Evolutionary conservation across 2,113 vertebrate species (phyloP).

Genomic region (Myotis yumanensis): DNA sequence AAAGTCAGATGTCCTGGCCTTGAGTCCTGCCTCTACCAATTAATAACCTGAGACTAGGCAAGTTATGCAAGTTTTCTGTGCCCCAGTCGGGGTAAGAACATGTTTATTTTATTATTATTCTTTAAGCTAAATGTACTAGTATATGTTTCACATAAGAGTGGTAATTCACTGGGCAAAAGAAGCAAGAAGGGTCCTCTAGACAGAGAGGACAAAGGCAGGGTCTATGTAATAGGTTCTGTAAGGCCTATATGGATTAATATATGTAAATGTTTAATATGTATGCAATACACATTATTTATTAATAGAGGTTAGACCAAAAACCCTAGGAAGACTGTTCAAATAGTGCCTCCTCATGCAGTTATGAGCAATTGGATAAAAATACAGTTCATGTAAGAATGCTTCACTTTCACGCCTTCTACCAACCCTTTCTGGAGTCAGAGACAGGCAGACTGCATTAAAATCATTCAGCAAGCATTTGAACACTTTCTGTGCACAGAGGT

Average conservation of each 20-base stretch:
- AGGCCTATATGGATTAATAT: neutral
- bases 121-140: constrained; percentile 19
- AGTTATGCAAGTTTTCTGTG: neutral
- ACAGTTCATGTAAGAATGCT: neutral
- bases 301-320: neutral
- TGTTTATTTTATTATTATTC: neutral
- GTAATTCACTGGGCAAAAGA: neutral
- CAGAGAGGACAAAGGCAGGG: neutral
- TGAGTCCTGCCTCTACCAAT: neutral
- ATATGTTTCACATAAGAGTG: constrained; percentile 3
- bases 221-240: neutral
- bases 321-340: neutral
- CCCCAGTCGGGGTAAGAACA: neutral
- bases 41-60: neutral
- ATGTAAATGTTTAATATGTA: neutral
- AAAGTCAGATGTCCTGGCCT: neutral
- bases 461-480: neutral
- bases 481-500: neutral
- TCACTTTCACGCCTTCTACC: neutral
- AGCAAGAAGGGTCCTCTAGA: neutral
- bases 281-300: neutral
- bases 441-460: neutral
- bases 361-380: constrained; percentile 1
- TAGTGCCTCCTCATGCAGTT: neutral
- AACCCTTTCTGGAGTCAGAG: neutral